Conservation (phyloP, 2,888 invertebrate genomes). For the Tinea semifulvella region DNA sequence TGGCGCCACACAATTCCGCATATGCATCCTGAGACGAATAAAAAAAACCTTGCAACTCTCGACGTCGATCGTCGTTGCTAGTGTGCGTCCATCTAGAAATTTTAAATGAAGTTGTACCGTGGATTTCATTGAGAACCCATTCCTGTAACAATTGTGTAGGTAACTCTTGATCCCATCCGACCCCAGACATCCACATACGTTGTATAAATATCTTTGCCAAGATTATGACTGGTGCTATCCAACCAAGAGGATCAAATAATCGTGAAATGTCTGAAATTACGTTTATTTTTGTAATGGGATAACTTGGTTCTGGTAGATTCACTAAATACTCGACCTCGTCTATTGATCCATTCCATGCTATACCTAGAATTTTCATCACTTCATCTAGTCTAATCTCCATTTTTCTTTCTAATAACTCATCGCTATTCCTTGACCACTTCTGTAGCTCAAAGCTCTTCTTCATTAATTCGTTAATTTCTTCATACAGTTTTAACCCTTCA, state of each 20-base stretch:
- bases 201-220: conserved; percentile 27
- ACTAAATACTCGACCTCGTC: conserved; percentile 25
- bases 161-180: conserved; percentile 14
- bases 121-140: neutral
- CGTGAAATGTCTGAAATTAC: conserved; percentile 26
- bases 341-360: conserved; percentile 24
- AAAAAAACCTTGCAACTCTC: conserved; percentile 21
- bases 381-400: conserved; percentile 20
- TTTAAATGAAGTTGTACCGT: neutral
- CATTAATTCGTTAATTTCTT: conserved; percentile 22
- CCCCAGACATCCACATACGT: conserved; percentile 23
- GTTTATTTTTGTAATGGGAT: conserved; percentile 26
- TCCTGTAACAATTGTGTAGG: neutral
- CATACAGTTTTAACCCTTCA: conserved; percentile 20
- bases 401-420: conserved; percentile 17
- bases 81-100: conserved; percentile 16
- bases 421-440: conserved; percentile 24
- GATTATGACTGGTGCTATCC: conserved; percentile 25
- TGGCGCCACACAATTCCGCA: conserved; percentile 23
- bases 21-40: conserved; percentile 23
- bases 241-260: conserved; percentile 28
- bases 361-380: conserved; percentile 23
- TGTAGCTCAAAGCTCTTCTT: conserved; percentile 26
- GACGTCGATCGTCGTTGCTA: neutral
- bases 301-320: conserved; percentile 17